Evolutionary conservation across 2,797 vertebrate genomes (phyloP), one percentile per base, ranked within the genome.

Genomic region (Galago senegalensis): DNA sequence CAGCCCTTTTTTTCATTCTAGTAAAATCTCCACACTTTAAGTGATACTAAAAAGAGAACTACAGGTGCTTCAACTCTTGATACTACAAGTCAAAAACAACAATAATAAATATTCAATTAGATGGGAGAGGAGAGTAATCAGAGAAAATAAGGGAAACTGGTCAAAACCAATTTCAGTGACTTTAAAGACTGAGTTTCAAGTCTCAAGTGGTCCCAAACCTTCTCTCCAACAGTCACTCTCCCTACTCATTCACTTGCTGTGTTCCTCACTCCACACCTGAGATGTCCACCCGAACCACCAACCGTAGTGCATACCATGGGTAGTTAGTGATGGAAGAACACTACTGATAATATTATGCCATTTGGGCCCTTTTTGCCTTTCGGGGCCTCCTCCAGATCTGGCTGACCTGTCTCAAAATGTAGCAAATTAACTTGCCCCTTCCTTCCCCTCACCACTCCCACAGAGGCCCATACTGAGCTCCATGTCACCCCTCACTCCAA

Each of bases 351-450:
- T 72, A 23, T 18, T 75, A 34, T 0, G 13, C 46, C 87, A 90
- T 7, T n/a, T 67, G 23, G 63, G 53, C 89, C 65, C 75, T 72
- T 70, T 72, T 86, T 91, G 72, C 65, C 73, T 92, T 89, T 40
- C 1, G 0, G 17, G 27, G 53, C 81, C 69, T 61, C 67, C 16
- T 65, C 61, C 75, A 34, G 40, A 76, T 89, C 61, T 79, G 70
- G 31, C 63, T 40, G 37, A 81, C 23, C 63, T 70, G 70, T 85
- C 79, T 88, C 88, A 83, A 95, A 93, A 88, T 91, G 96, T 93
- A 96, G 80, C 92, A 92, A 90, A 88, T 90, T 72, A 82, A 82
- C 49, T 37, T 87, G 49, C 73, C 27, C 56, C 61, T 93, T 94
- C 56, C 61, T 93, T 94, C 53, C 77, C 31, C 46, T 93, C 49